phyloP scores from a whole-genome alignment of 2,113 vertebrate species.

The Malurus alboscapulatus region DNA sequence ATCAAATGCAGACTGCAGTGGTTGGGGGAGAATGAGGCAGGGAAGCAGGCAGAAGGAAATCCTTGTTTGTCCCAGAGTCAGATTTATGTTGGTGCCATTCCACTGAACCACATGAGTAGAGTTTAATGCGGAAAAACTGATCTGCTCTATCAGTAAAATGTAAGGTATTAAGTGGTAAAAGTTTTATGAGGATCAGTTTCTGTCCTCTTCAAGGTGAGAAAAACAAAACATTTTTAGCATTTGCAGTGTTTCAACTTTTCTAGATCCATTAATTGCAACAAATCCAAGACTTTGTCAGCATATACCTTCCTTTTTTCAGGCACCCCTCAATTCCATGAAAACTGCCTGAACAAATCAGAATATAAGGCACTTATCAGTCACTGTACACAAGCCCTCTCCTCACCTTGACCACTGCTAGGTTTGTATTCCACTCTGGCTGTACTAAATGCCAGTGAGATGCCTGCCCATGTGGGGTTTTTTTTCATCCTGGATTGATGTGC shows the following conservation, averaged over 20 bases:
- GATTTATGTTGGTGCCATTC: background rate
- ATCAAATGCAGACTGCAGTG: background rate
- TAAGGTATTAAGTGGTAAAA: background rate
- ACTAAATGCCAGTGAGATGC: slow-evolving; percentile 44
- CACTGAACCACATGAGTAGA: background rate
- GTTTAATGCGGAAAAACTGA: background rate
- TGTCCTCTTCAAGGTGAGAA: background rate
- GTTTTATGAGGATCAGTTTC: background rate
- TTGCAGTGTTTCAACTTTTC: background rate
- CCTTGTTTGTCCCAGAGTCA: background rate
- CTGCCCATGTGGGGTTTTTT: background rate
- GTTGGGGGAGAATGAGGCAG: background rate
- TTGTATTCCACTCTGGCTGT: slow-evolving; percentile 42
- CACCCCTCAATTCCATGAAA: background rate
- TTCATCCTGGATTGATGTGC: slow-evolving; percentile 7
- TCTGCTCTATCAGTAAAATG: background rate
- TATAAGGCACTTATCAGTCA: background rate
- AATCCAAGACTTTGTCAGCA: background rate
- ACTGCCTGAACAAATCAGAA: background rate
- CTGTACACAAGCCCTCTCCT: slow-evolving; percentile 4
- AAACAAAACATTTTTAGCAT: background rate
- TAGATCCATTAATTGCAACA: background rate
- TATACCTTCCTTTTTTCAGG: background rate
- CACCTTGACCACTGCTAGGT: slow-evolving; percentile 44
- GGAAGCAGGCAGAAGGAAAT: background rate